Conservation (phyloP, 2,113 vertebrate species). For the Tetraodon nigroviridis region DNA sequence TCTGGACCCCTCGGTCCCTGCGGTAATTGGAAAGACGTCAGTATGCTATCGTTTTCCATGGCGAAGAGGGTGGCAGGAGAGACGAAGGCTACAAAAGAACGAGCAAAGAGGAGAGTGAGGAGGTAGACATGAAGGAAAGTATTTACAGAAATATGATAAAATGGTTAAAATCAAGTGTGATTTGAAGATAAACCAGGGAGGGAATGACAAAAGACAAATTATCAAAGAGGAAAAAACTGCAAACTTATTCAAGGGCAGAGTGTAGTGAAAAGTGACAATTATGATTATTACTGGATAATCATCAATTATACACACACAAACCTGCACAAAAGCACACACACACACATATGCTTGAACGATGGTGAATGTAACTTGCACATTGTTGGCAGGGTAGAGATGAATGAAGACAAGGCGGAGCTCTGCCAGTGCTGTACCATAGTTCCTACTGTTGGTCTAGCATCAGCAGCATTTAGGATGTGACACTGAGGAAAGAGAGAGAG, state of each 20-base stretch:
- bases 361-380: background rate
- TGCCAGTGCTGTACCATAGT: too few relatives aligned
- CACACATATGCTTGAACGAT: constrained; percentile 6
- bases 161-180: constrained; percentile 15
- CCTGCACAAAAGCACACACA: constrained; percentile 16
- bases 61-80: constrained; percentile 31
- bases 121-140: constrained; percentile 16
- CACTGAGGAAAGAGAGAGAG: too few relatives aligned
- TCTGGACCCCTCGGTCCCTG: constrained; percentile 57
- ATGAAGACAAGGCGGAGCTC: background rate
- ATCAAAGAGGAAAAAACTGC: too few relatives aligned
- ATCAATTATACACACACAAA: constrained; percentile 31
- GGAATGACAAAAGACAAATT: constrained; percentile 21
- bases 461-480: too few relatives aligned
- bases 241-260: too few relatives aligned
- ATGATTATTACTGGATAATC: too few relatives aligned
- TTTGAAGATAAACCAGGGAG: constrained; percentile 3
- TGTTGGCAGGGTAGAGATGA: background rate
- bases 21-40: constrained; percentile 78
- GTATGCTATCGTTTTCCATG: constrained; percentile 57
- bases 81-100: constrained; percentile 13
- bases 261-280: too few relatives aligned
- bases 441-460: too few relatives aligned
- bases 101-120: constrained; percentile 21
- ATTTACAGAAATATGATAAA: constrained; percentile 8